Evolutionary conservation across 1,140 invertebrate genomes (phyloP), one percentile per base, ranked within the genome.

Genomic region (Vanessa tameamea): DNA sequence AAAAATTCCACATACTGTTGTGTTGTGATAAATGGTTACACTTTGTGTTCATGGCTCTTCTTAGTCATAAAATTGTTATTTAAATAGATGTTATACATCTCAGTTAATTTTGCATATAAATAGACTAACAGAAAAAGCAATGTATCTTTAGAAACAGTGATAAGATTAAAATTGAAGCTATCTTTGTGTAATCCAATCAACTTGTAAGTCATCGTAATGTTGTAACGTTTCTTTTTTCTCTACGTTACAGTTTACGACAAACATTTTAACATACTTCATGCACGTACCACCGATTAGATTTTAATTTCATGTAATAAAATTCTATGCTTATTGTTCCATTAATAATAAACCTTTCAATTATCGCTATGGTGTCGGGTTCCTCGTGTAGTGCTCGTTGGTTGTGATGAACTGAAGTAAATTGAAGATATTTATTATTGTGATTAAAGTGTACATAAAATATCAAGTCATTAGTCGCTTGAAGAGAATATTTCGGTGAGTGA

Each of bases 391-490:
- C 20, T 23, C 67, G 15, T 69, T 48, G 13, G 31, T 64, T 73
- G 63, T 63, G 71, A 78, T 72, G 50, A 72, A 73, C 15, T 77
- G 53, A 73, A 55, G 26, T 47, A 71, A 43, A 51, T 59, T n/a
- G 37, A 23, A 15, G 47, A 55, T 20, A 71, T 48, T 67, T 47
- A 31, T 61, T 73, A 64, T 73, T 66, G 63, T 69, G 68, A 55
- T 73, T 63, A 81, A 81, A 81, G 83, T 91, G 88, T 88, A 86
- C 66, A 88, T 87, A 83, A 90, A 91, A 87, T 87, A 87, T 72
- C 87, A 88, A 86, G 90, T 91, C 90, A 92, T 92, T 92, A 92
- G 90, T 91, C 90, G 89, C 69, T 78, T 92, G 86, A 92, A 89
- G 87, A 92, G 86, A 91, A 90, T 92, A 82, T 92, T 92, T 79